A percentile compares a stretch with the other conserved stretches of the same genome.
Evolutionary conservation across 2,113 vertebrate species (phyloP).

Genomic region (Brachyistius frenatus): DNA sequence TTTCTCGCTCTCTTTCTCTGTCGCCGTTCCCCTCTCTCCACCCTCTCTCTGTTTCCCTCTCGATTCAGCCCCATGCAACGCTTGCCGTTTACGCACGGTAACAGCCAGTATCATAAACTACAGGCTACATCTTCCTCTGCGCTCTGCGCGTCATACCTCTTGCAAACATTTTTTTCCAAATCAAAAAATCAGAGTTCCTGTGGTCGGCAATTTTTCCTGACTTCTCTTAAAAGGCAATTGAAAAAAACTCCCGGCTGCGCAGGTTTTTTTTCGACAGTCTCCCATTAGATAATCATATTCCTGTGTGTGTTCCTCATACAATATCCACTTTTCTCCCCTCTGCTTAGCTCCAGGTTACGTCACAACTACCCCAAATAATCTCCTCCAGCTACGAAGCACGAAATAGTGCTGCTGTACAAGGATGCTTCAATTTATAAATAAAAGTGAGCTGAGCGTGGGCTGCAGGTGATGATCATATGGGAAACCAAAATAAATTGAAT

Average conservation of each 20-base stretch:
- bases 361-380: slow-evolving; percentile 73
- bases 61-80: slow-evolving; percentile 40
- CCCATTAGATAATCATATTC: slow-evolving; percentile 22
- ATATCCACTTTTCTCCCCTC: slow-evolving; percentile 29
- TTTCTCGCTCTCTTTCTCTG: background rate
- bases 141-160: background rate
- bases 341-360: slow-evolving; percentile 70
- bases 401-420: slow-evolving; percentile 26
- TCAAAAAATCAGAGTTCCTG: background rate
- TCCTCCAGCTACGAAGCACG: slow-evolving; percentile 40
- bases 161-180: background rate
- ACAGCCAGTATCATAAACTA: slow-evolving; percentile 36
- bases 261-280: background rate
- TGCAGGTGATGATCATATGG: slow-evolving; percentile 10
- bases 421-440: slow-evolving; percentile 27
- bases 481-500: background rate
- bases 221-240: slow-evolving; percentile 1
- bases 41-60: background rate
- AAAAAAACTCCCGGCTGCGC: slow-evolving; percentile 3
- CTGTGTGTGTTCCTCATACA: slow-evolving; percentile 14
- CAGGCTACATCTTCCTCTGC: slow-evolving; percentile 10
- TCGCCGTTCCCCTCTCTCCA: background rate
- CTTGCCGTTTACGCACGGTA: slow-evolving; percentile 64
- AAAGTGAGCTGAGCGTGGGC: slow-evolving; percentile 11
- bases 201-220: background rate